Percentiles rank a stretch among this genome's conserved stretches.
Evolutionary conservation across 1,140 invertebrate species (phyloP).

Genomic region (Proales similis): DNA sequence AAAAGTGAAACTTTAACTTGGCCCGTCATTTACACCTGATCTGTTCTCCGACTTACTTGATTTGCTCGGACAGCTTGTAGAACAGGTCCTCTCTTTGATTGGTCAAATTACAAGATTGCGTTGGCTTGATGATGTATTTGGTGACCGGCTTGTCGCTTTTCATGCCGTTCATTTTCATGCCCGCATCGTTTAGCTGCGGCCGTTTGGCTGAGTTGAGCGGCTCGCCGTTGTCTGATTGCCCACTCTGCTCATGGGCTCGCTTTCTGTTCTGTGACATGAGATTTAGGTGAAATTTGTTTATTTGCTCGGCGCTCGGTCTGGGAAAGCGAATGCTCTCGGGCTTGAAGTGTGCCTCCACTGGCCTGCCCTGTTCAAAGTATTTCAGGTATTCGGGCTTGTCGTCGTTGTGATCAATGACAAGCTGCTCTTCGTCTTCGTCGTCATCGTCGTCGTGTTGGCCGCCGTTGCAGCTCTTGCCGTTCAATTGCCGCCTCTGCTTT

Average conservation of each 20-base stretch:
- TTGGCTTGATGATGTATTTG: slow-evolving; percentile 15
- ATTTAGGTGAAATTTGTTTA: slow-evolving; percentile 37
- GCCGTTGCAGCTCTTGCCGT: neutral
- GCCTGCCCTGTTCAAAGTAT: slow-evolving; percentile 36
- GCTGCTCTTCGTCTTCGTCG: slow-evolving; percentile 20
- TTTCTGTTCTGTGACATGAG: slow-evolving; percentile 12
- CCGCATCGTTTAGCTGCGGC: neutral
- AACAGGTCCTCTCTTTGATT: slow-evolving; percentile 13
- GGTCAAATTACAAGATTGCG: slow-evolving; percentile 14
- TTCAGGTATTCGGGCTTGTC: slow-evolving; percentile 28
- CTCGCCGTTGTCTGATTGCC: too few relatives aligned
- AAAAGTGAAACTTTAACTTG: too few relatives aligned
- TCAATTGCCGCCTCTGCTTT: neutral
- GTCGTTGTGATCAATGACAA: slow-evolving; percentile 14
- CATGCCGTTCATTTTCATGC: neutral
- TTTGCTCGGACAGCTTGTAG: neutral
- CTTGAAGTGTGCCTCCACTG: neutral
- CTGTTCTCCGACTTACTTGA: slow-evolving; percentile 24
- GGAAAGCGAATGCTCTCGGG: slow-evolving; percentile 20
- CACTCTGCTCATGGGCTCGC: slow-evolving; percentile 7
- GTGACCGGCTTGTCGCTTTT: slow-evolving; percentile 3
- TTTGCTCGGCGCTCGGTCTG: slow-evolving; percentile 13
- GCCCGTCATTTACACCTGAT: too few relatives aligned
- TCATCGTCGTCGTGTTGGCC: neutral
- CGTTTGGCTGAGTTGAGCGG: too few relatives aligned